A percentile compares a stretch with the other conserved stretches of the same genome.
Evolutionary conservation across 64 coral and sea anemone species (phyloP).

Genomic region (Anthopleura sola): DNA sequence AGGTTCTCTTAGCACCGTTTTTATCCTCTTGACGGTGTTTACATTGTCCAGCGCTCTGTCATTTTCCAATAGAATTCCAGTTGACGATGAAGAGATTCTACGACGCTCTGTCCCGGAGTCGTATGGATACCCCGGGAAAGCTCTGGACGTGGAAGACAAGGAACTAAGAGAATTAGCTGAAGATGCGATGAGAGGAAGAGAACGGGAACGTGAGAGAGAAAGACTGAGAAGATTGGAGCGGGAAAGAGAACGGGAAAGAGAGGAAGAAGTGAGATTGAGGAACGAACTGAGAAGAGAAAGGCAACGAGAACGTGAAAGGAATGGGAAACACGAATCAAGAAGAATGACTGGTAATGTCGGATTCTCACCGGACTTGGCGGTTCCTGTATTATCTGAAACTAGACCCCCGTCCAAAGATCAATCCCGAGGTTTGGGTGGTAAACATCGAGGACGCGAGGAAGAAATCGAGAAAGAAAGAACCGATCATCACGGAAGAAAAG

Average conservation of each 20-base stretch:
- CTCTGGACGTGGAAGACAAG: neutral
- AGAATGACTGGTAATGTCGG: neutral
- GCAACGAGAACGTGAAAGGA: neutral
- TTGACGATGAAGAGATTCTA: neutral
- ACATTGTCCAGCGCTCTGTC: neutral
- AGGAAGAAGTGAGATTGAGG: neutral
- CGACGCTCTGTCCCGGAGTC: neutral
- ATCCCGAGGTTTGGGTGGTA: neutral
- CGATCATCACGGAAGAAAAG: conserved; percentile 4
- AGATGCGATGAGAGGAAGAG: neutral
- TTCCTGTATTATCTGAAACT: neutral
- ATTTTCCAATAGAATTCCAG: neutral
- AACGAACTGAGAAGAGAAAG: neutral
- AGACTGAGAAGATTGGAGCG: neutral
- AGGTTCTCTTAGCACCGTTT: neutral
- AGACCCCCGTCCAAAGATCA: neutral
- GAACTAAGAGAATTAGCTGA: neutral
- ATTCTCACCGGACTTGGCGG: neutral
- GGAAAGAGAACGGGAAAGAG: neutral
- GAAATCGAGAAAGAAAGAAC: conserved; percentile 13
- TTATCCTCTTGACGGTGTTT: neutral
- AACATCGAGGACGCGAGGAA: conserved; percentile 10
- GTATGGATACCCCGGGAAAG: neutral
- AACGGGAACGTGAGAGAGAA: conserved; percentile 10
- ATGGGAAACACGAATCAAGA: neutral